Evolutionary conservation across 53 echinoderm and acorn worm genomes (phyloP), one percentile per base, ranked within the genome.

Genomic region (Patiria pectinifera): DNA sequence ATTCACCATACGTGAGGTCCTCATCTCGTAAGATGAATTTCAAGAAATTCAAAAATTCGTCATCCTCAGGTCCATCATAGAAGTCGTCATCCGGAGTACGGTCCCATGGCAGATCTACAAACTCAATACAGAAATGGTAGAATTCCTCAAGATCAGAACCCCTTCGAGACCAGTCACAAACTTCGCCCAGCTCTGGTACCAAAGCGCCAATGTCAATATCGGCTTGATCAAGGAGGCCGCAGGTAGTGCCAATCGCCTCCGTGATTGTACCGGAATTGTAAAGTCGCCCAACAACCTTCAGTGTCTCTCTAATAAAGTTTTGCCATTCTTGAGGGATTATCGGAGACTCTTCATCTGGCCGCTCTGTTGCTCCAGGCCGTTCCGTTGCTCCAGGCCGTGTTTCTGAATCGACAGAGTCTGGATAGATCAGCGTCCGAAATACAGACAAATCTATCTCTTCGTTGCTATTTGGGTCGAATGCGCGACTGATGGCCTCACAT

Each of bases 181-280:
- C 48, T 18, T 82, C 23, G 14, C 82, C 71, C 1, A 59, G 22
- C 19, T 82, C 49, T 46, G 22, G 71, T 48, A 59, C 91, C 22
- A 91, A 49, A 48, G 18, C 7, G 21, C 62, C 91, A 74, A 82
- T 71, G 53, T 71, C 23, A 71, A 82, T 46, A 19, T 78, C 83
- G 61, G 83, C 66, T 71, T 82, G 71, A 14, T 91, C 69, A 26
- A 91, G 71, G 62, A 91, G 61, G 71, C 82, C 91, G 71, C 91
- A 91, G 13, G 49, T 49, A 24, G 69, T 49, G 11, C 82, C 48
- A 3, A 91, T 59, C 70, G 82, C 83, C 19, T 83, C 83, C 43
- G 76, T 82, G 48, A 91, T 69, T 46, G 82, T 82, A 4, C 78
- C 71, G 11, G 91, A 69, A 46, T 83, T 71, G 59, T 82, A 91